Conservation (phyloP, 2,888 invertebrate genomes). For the Lordiphosa fenestrarum region DNA sequence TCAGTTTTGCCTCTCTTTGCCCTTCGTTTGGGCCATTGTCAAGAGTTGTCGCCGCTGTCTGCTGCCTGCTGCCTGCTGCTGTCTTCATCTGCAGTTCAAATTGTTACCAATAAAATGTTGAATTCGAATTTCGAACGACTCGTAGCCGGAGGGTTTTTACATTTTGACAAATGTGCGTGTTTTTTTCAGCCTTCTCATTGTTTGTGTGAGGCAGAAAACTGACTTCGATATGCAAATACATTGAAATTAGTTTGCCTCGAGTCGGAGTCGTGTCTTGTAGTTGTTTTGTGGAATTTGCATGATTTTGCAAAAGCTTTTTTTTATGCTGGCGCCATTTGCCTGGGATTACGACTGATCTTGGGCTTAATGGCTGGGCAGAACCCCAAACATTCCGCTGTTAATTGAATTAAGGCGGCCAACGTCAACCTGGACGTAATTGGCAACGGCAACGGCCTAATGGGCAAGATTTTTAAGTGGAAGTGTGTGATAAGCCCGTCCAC, state of each 20-base stretch:
- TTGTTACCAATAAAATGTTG: constrained; percentile 35
- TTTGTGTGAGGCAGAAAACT: constrained; percentile 54
- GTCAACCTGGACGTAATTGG: constrained; percentile 4
- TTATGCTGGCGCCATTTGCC: constrained; percentile 65
- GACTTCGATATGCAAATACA: constrained; percentile 70
- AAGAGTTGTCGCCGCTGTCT: constrained; percentile 22
- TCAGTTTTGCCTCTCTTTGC: constrained; percentile 6
- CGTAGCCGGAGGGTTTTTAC: constrained; percentile 39
- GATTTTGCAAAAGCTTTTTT: constrained; percentile 52
- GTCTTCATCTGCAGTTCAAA: constrained; percentile 22
- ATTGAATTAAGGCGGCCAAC: constrained; percentile 58
- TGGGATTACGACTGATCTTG: constrained; percentile 47
- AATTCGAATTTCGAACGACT: constrained; percentile 26
- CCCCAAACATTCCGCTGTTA: constrained; percentile 56
- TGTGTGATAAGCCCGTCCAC: constrained; percentile 48
- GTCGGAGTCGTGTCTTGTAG: constrained; percentile 45
- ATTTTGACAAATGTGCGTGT: constrained; percentile 67
- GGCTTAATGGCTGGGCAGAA: constrained; percentile 41
- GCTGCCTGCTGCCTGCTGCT: constrained; percentile 11
- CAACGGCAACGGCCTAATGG: constrained; percentile 31
- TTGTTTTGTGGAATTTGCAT: constrained; percentile 60
- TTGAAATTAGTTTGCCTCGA: constrained; percentile 65
- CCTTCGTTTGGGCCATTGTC: constrained; percentile 10
- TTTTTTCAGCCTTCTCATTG: constrained; percentile 60
- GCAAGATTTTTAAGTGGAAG: constrained; percentile 58